phyloP scores from a whole-genome alignment of 2,888 invertebrate genomes.

The Crossocerus cetratus region DNA sequence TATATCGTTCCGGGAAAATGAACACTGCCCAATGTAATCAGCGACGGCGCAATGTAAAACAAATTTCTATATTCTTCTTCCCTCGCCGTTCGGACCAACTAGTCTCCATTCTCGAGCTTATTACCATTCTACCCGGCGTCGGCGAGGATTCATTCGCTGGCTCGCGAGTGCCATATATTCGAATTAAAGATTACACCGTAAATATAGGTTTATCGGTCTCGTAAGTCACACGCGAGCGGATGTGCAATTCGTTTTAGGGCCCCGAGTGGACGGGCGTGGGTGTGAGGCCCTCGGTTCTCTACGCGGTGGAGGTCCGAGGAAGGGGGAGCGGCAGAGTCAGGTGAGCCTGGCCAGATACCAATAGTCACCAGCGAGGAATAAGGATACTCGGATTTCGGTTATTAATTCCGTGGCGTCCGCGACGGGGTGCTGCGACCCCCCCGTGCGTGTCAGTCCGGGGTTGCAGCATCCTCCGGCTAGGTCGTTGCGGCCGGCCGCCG shows the following conservation, averaged over 20 bases:
- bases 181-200: constrained; percentile 50
- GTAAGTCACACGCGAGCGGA: constrained; percentile 49
- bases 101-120: constrained; percentile 1
- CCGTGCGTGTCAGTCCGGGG: constrained; percentile 65
- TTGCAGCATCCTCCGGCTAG: constrained; percentile 13
- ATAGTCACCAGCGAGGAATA: constrained; percentile 25
- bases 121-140: constrained; percentile 33
- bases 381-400: constrained; percentile 61
- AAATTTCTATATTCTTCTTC: no score
- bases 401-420: constrained; percentile 69
- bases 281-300: constrained; percentile 40
- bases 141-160: constrained; percentile 28
- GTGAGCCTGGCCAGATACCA: constrained; percentile 45
- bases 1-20: no score
- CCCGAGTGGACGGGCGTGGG: constrained; percentile 45
- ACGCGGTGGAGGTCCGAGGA: not conserved
- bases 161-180: constrained; percentile 31
- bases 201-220: constrained; percentile 44
- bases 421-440: constrained; percentile 68
- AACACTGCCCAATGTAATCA: no score
- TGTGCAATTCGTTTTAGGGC: constrained; percentile 30
- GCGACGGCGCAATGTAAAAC: not conserved
- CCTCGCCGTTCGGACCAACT: no score
- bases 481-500: constrained; percentile 9
- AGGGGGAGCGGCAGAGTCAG: constrained; percentile 30